Base-by-base conservation (phyloP, 1,140 invertebrate species). In the Zaprionus kolodkinae region DNA sequence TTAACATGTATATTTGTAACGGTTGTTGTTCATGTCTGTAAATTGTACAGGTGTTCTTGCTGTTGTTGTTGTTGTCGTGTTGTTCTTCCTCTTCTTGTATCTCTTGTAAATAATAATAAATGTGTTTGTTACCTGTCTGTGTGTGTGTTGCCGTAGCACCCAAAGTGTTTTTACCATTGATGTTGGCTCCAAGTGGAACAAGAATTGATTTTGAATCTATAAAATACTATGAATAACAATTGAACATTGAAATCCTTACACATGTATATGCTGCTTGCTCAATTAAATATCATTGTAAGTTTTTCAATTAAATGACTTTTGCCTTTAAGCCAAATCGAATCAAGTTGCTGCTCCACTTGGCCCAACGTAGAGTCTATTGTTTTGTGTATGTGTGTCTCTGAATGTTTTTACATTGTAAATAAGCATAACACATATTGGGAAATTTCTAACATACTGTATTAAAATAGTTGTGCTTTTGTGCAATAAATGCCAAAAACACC, bases 1-100 rank as follows among this genome's bases (percentile, higher is more conserved):
- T 65, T 70, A 65, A 80, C 59, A 48, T 43, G 59, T 81, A 85
- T 64, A 85, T 64, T 79, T 68, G 60, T 81, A 85, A 68, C 76
- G 65, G 60, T 57, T 57, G 43, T 73, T 67, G 50, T 66, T 59
- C 17, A 52, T 67, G 52, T 30, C 27, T 57, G 57, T 61, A 50
- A 40, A 67, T 43, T 15, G 65, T 45, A 59, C 65, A 59, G 40
- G 50, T 55, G 68, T 43, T 57, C 43, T 68, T 45, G 36, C 2
- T 11, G 43, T 40, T 64, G 13, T 60, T 35, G 33, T 35, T 35
- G 33, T 38, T 38, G 36, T 17, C 40, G 7, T 64, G 13, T 63
- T 71, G 36, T 67, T 25, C 36, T 38, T 38, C 25, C 45, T 50
- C 17, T 50, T 48, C n/a, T 17, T 50, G 12, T 50, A 3, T 50